Evolutionary conservation across 2,797 vertebrate genomes (phyloP).

Genomic region (Molossus alvarezi): DNA sequence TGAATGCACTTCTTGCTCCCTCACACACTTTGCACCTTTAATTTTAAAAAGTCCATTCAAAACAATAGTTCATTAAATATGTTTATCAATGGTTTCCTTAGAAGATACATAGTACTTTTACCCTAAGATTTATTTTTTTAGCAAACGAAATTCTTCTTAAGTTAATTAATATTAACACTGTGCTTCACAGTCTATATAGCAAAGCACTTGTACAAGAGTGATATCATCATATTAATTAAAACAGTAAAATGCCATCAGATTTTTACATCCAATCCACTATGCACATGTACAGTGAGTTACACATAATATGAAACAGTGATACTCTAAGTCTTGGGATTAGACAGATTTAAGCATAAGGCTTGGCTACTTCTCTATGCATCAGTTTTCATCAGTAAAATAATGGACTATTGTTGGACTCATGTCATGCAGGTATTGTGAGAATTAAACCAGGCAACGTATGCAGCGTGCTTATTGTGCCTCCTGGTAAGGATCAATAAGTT

Average conservation of each 20-base stretch:
- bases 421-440: background rate
- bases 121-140: background rate
- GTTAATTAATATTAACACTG: background rate
- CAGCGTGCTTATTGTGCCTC: accelerated
- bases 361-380: background rate
- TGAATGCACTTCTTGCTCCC: background rate
- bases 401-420: accelerated
- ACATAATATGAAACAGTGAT: background rate
- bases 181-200: background rate
- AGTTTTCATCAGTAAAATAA: background rate
- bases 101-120: background rate
- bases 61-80: background rate
- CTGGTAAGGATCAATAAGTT: background rate
- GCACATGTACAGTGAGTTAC: background rate
- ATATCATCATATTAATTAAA: background rate
- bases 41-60: background rate
- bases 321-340: background rate
- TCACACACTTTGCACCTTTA: background rate
- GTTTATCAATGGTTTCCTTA: background rate
- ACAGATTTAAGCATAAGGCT: background rate
- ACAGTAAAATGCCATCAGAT: background rate
- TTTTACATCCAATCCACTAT: background rate
- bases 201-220: background rate
- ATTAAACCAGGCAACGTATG: background rate
- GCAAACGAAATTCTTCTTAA: background rate